These are phyloP conservation scores for Echinarachnius parma DNA, from an alignment of 53 echinoderm and acorn worm species.

Conservation along the genomic window DNA sequence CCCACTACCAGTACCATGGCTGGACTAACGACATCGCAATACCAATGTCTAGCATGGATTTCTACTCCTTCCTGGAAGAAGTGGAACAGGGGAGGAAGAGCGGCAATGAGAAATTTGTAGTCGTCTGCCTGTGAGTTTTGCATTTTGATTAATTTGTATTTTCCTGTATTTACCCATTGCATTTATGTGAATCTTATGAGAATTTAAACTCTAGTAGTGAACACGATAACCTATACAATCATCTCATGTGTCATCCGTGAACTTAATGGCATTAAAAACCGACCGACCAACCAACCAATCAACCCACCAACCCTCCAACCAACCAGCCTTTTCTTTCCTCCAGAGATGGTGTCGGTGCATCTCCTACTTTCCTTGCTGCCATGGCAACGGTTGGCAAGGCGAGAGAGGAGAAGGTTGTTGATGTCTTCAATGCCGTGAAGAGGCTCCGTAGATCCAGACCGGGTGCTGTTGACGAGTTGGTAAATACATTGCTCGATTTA, in stretches of 20 bases:
- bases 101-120: constrained; percentile 42
- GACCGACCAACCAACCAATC: neutral
- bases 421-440: constrained; percentile 68
- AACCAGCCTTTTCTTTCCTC: neutral
- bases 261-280: neutral
- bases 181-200: too few species aligned
- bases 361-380: constrained; percentile 55
- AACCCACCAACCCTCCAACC: too few species aligned
- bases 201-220: too few species aligned
- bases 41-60: constrained; percentile 41
- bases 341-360: constrained; percentile 66
- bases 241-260: too few species aligned
- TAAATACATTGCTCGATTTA: neutral
- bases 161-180: neutral
- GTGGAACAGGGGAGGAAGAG: constrained; percentile 49
- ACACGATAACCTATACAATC: too few species aligned
- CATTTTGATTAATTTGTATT: neutral
- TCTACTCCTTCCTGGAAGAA: constrained; percentile 50
- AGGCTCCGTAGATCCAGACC: constrained; percentile 48
- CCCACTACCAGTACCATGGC: constrained; percentile 57
- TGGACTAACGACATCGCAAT: constrained; percentile 53
- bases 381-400: constrained; percentile 34
- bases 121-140: constrained; percentile 32
- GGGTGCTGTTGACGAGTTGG: constrained; percentile 48
- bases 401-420: constrained; percentile 55